Evolutionary conservation across 2,113 vertebrate species (phyloP), one percentile per base, ranked within the genome.

Genomic region (Arothron firmamentum): DNA sequence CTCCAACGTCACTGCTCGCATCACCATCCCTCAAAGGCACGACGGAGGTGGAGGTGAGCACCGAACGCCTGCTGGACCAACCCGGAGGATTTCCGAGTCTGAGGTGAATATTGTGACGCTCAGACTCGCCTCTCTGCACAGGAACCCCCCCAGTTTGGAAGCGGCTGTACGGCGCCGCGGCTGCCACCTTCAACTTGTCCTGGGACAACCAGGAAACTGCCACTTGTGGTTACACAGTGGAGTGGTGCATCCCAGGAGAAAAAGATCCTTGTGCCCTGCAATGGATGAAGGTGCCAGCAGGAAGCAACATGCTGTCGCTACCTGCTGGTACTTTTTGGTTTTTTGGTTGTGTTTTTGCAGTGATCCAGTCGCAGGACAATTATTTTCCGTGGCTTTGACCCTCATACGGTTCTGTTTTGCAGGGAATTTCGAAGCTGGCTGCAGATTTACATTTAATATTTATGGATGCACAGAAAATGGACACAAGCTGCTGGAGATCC

Each of bases 151-250:
- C 15, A 3, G 20, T 43, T 4, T 49, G 34, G 38, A 72, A 57
- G 49, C 59, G 2, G 19, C 10, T 85, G 25, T 70, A 16, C 21
- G 79, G 76, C 23, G 54, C 50, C 53, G 3, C 21, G 4, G 16
- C 7, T 10, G 47, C 65, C 11, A 81, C 74, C 23, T 82, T 88
- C 43, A 45, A 34, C 38, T 64, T 90, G 49, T 57, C 63, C 9
- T 90, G 89, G 87, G 28, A 51, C 0, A 1, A 52, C 2, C 23
- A 57, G 31, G 61, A 66, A 9, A 42, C 17, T 7, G 60, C 68
- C 50, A 78, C 81, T 8, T 89, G 88, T 74, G 85, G 81, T 16
- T 87, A 88, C 31, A 77, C 56, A 3, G 74, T 89, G 48, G 84
- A 89, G 46, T 89, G 89, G 89, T 88, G 75, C 70, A 10, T 15